phyloP scores from a whole-genome alignment of 2,113 vertebrate species.

The Entelurus aequoreus region DNA sequence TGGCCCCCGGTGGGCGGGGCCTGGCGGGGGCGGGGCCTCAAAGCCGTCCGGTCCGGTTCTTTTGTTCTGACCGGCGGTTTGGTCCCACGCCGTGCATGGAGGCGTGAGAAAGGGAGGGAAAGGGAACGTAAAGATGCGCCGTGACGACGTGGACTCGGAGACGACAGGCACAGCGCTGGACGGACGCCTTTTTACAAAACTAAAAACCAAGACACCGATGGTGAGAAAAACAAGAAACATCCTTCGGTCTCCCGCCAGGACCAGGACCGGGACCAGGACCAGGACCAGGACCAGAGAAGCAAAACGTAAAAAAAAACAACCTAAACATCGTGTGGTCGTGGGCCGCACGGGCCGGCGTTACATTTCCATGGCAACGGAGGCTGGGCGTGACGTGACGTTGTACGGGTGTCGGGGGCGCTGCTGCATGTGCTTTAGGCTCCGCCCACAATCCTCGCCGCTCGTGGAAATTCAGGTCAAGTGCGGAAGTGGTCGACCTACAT shows the following conservation, averaged over 20 bases:
- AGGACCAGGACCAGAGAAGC: slow-evolving; percentile 30
- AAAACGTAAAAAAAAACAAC: slow-evolving; percentile 29
- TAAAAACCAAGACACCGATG: slow-evolving; percentile 77
- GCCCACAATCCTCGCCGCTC: slow-evolving; percentile 3
- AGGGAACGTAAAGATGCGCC: too few species aligned
- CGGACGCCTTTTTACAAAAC: slow-evolving; percentile 51
- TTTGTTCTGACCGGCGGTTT: too few species aligned
- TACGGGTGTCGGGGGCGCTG: slow-evolving; percentile 15
- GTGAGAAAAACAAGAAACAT: slow-evolving; percentile 70
- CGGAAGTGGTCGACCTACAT: slow-evolving; percentile 44
- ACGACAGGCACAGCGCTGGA: slow-evolving; percentile 73
- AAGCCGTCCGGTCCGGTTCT: too few species aligned
- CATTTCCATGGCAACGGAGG: slow-evolving; percentile 69
- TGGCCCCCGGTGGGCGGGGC: slow-evolving; percentile 53
- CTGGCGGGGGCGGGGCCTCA: neutral
- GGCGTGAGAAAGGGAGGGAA: slow-evolving; percentile 9
- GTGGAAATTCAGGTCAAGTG: slow-evolving; percentile 55
- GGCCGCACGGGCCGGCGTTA: slow-evolving; percentile 32
- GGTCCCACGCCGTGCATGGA: slow-evolving; percentile 19
- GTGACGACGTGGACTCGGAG: slow-evolving; percentile 49
- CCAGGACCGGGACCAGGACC: slow-evolving; percentile 16
- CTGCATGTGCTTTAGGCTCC: slow-evolving; percentile 55
- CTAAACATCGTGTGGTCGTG: slow-evolving; percentile 38
- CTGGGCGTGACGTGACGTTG: slow-evolving; percentile 53
- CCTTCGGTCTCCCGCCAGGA: slow-evolving; percentile 41